Percentiles rank a stretch among this genome's conserved stretches.
Evolutionary conservation across 2,797 vertebrate genomes (phyloP).

Genomic region (Pangasius djambal): DNA sequence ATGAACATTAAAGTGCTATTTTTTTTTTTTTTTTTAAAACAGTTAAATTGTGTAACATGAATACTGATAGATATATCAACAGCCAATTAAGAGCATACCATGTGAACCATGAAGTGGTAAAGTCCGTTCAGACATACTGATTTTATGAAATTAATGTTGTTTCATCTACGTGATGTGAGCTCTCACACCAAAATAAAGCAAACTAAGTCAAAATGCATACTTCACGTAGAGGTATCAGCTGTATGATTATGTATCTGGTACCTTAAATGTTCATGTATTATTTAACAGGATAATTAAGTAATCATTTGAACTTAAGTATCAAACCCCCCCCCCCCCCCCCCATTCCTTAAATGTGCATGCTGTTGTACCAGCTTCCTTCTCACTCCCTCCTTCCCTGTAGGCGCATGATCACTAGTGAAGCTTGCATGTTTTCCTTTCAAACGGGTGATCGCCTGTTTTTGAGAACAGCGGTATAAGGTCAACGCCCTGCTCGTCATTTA

Average conservation of each 20-base stretch:
- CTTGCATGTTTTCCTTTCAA: neutral
- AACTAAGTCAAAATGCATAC: neutral
- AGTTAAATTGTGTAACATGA: neutral
- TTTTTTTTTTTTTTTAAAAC: neutral
- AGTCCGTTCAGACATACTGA: neutral
- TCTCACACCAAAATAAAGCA: neutral
- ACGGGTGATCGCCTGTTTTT: constrained; percentile 29
- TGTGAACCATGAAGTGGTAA: neutral
- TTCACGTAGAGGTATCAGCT: neutral
- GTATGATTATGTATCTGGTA: neutral
- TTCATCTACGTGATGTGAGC: neutral
- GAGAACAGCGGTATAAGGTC: constrained; percentile 27
- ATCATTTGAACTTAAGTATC: neutral
- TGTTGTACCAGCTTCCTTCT: neutral
- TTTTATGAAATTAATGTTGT: neutral
- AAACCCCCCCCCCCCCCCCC: neutral
- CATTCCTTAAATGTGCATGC: neutral
- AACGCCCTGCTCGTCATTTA: neutral
- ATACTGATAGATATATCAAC: neutral
- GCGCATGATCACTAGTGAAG: neutral
- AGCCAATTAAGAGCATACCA: neutral
- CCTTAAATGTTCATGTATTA: neutral
- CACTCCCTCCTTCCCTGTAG: neutral
- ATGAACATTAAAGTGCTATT: neutral
- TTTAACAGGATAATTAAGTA: neutral